These are phyloP conservation scores for Malurus alboscapulatus DNA, from an alignment of 2,113 vertebrate species.

Conservation along the genomic window DNA sequence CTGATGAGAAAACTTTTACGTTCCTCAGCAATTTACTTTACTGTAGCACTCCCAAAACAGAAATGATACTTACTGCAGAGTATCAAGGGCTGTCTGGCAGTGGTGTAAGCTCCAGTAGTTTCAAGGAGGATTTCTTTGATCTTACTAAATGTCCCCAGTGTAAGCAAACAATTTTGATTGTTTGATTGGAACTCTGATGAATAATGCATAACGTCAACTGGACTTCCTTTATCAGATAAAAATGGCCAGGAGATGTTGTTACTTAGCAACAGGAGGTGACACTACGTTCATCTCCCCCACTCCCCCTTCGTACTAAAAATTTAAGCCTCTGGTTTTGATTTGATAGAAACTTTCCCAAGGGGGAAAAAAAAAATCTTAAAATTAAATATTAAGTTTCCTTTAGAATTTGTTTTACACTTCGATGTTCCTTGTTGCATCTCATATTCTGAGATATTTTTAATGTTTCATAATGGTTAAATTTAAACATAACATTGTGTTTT, in stretches of 20 bases:
- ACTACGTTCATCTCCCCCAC: conserved; percentile 72
- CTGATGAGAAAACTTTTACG: conserved; percentile 59
- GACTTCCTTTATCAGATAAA: conserved; percentile 80
- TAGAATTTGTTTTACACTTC: neutral
- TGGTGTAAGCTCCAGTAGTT: conserved; percentile 57
- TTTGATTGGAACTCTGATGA: conserved; percentile 77
- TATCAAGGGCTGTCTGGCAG: neutral
- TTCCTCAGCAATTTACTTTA: conserved; percentile 33
- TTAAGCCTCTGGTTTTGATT: conserved; percentile 63
- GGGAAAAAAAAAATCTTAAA: neutral
- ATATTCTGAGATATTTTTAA: conserved; percentile 8
- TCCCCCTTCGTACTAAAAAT: conserved; percentile 64
- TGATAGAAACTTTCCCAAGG: conserved; percentile 69
- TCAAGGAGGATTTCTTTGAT: conserved; percentile 67
- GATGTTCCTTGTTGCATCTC: neutral
- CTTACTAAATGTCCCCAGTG: conserved; percentile 67
- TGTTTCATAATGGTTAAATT: conserved; percentile 32
- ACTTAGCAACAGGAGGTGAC: conserved; percentile 83
- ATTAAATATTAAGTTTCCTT: conserved; percentile 7
- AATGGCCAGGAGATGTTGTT: conserved; percentile 78
- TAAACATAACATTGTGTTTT: neutral
- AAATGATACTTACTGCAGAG: conserved; percentile 73
- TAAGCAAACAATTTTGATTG: conserved; percentile 79
- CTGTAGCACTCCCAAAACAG: conserved; percentile 37
- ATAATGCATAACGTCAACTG: conserved; percentile 78